These are phyloP conservation scores for Chrysopa pallens DNA, from an alignment of 1,140 invertebrate genomes.

Conservation along the genomic window DNA sequence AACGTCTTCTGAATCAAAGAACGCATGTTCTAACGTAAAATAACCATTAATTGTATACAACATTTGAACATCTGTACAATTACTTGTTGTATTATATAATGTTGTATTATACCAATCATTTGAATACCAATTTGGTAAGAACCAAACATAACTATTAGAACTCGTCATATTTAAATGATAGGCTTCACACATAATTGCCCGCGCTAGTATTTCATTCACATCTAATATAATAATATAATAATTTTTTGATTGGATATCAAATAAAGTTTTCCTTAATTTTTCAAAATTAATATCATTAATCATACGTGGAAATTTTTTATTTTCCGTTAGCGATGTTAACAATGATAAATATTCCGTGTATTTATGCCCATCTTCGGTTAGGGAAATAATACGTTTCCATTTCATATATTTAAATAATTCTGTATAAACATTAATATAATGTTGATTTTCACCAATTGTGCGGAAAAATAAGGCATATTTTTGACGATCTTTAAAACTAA, in stretches of 20 bases:
- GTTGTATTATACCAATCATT: constrained; percentile 48
- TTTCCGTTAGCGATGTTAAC: constrained; percentile 49
- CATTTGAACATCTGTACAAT: constrained; percentile 31
- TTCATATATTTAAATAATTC: constrained; percentile 40
- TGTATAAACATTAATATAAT: constrained; percentile 54
- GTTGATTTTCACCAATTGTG: constrained; percentile 63
- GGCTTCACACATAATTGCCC: constrained; percentile 59
- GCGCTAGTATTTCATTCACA: constrained; percentile 44
- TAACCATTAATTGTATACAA: constrained; percentile 53
- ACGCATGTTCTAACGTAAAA: constrained; percentile 49
- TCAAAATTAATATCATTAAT: background rate
- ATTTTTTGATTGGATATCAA: constrained; percentile 42
- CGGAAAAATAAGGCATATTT: constrained; percentile 71
- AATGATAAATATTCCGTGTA: constrained; percentile 62
- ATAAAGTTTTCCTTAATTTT: constrained; percentile 35
- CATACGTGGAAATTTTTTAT: constrained; percentile 48
- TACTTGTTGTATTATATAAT: constrained; percentile 27
- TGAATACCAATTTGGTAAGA: constrained; percentile 55
- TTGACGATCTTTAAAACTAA: constrained; percentile 43
- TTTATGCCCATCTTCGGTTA: constrained; percentile 65
- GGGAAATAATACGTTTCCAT: constrained; percentile 51
- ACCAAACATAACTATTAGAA: constrained; percentile 61
- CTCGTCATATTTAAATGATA: constrained; percentile 47
- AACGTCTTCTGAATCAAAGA: constrained; percentile 35
- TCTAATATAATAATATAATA: constrained; percentile 65